Evolutionary conservation across 2,113 vertebrate species (phyloP), one percentile per base, ranked within the genome.

Genomic region (Mixornis gularis): DNA sequence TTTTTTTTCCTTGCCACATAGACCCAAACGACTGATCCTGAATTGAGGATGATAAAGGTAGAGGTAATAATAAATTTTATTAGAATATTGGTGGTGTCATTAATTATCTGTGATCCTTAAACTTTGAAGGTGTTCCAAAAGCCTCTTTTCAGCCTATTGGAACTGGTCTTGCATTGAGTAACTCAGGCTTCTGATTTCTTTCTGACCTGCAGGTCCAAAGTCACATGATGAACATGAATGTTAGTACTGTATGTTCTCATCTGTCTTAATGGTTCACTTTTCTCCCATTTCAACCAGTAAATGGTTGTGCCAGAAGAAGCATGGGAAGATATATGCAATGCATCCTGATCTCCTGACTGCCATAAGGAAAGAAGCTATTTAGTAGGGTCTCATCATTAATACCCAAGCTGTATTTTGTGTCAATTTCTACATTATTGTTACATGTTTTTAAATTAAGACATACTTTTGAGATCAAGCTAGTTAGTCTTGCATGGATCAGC

Each of bases 211-310:
- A 48, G n/a, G 36, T 29, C 53, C 30, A 43, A 68, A 55, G 43
- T 41, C 30, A 46, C 7, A 3, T 7, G 15, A 46, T 3, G 21
- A 60, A 13, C 34, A 19, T 10, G 9, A 68, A 3, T 1, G 2
- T 64, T 72, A 49, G 13, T 49, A 21, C 25, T 19, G 2, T 40
- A 7, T 43, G 8, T 43, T 65, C 13, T 49, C 30, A 16, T 58
- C 29, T 62, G 3, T 32, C 51, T 56, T 70, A 36, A 17, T 8
- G 27, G 46, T 29, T 89, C 12, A 16, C 18, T 64, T 89, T 32
- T 5, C 3, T 13, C 18, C 5, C 3, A 9, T n/a, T 69, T 80
- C n/a, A 77, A 6, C 14, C 14, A 52, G 7, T 22, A 56, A 72
- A 34, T 71, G 8, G 15, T 17, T 58, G 10, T 83, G 49, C 53